Evolutionary conservation across 2,797 vertebrate species (phyloP).

Genomic region (Xenentodon cancila): DNA sequence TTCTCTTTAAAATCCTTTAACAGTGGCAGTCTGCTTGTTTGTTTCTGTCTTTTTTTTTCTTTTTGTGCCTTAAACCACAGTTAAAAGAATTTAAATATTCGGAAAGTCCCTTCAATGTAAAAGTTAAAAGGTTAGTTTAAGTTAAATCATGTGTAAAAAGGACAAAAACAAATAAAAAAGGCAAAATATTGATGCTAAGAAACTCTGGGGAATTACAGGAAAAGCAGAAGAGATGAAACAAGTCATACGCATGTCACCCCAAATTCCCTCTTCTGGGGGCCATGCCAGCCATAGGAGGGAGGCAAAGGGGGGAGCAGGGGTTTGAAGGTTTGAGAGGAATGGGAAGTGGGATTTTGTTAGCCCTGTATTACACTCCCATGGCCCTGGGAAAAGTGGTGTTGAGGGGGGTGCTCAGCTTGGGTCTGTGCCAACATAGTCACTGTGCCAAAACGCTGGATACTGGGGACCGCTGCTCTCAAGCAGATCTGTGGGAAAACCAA

Average conservation of each 20-base stretch:
- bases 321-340: constrained; percentile 76
- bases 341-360: constrained; percentile 83
- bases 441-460: constrained; percentile 75
- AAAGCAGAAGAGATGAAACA: constrained; percentile 45
- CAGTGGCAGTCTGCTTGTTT: constrained; percentile 29
- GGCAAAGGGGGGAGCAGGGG: constrained; percentile 36
- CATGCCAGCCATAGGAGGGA: constrained; percentile 53
- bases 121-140: not conserved
- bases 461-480: constrained; percentile 63
- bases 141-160: not conserved
- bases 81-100: too few relatives aligned
- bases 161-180: not conserved
- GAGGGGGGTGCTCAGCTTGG: constrained; percentile 62
- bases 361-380: constrained; percentile 79
- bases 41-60: constrained; percentile 32
- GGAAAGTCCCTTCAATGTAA: not conserved
- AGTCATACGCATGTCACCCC: constrained; percentile 4
- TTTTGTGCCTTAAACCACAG: not conserved
- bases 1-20: constrained; percentile 67
- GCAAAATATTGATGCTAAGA: not conserved
- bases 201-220: constrained; percentile 43
- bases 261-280: constrained; percentile 54
- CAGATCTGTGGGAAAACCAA: constrained; percentile 77
- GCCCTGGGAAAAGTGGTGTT: constrained; percentile 76
- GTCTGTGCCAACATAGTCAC: constrained; percentile 77